A percentile compares a stretch with the other conserved stretches of the same genome.
phyloP scores from a whole-genome alignment of 2,113 vertebrate genomes.

The Erythrocercus mccallii region DNA sequence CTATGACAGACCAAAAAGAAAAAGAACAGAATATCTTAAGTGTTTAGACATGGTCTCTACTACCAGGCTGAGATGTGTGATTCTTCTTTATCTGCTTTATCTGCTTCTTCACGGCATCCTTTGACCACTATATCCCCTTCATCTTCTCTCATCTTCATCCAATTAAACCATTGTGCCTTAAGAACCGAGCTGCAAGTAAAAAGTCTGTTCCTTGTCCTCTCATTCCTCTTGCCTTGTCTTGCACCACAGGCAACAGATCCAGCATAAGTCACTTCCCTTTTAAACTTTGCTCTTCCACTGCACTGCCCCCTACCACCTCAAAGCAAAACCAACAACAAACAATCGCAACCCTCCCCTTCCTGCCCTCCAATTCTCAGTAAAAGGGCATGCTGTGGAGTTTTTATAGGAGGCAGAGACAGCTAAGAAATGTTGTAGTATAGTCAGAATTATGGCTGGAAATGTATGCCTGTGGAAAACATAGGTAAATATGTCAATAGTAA shows the following conservation, averaged over 20 bases:
- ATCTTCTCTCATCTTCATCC: neutral
- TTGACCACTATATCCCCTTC: neutral
- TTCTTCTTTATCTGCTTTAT: neutral
- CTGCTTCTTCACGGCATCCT: neutral
- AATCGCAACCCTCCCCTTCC: neutral
- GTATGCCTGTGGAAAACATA: neutral
- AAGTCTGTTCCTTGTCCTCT: neutral
- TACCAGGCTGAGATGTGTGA: neutral
- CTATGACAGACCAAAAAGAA: neutral
- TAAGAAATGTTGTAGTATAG: neutral
- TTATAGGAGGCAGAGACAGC: neutral
- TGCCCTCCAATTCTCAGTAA: neutral
- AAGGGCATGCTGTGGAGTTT: neutral
- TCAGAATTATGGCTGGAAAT: neutral
- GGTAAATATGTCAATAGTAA: neutral
- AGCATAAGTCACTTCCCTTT: neutral
- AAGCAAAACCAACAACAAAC: neutral
- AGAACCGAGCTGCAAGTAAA: neutral
- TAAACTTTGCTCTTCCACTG: neutral
- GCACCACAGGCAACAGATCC: neutral
- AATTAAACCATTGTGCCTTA: neutral
- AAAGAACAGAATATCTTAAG: neutral
- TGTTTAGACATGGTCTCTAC: neutral
- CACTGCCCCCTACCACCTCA: no score
- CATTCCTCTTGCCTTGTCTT: neutral